Evolutionary conservation across 2,797 vertebrate genomes (phyloP).

Genomic region (Hapalemur alaotrensis): DNA sequence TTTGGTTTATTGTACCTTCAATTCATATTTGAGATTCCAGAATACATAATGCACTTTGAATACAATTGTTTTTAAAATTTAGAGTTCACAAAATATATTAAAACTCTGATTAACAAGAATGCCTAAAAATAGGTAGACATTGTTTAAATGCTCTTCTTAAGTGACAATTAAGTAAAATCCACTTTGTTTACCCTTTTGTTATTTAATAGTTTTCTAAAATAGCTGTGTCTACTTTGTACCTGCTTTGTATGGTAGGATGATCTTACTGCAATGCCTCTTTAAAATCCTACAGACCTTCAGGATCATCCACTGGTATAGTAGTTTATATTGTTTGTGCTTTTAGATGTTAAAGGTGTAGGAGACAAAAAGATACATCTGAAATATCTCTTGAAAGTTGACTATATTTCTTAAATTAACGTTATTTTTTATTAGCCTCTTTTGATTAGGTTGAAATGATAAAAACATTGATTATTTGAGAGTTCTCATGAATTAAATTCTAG

Average conservation of each 20-base stretch:
- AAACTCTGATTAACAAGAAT: background rate
- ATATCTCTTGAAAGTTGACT: background rate
- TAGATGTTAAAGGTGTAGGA: background rate
- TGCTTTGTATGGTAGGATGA: background rate
- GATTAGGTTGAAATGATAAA: background rate
- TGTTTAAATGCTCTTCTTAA: constrained; percentile 46
- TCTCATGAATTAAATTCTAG: background rate
- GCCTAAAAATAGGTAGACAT: background rate
- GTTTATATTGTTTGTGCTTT: background rate
- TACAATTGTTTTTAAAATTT: background rate
- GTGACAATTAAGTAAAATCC: background rate
- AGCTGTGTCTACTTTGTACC: background rate
- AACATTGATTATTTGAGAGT: background rate
- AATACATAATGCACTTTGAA: constrained; percentile 37
- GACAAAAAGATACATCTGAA: background rate
- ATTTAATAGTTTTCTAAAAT: constrained; percentile 28
- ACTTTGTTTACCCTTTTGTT: background rate
- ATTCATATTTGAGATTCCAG: constrained; percentile 40
- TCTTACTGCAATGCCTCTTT: background rate
- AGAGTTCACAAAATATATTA: constrained; percentile 22
- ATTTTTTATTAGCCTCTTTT: background rate
- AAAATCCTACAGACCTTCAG: background rate
- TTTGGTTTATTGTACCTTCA: constrained; percentile 39
- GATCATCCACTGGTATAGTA: background rate
- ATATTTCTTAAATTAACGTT: background rate